Evolutionary conservation across 2,113 vertebrate species (phyloP).

Genomic region (Rostratula benghalensis): DNA sequence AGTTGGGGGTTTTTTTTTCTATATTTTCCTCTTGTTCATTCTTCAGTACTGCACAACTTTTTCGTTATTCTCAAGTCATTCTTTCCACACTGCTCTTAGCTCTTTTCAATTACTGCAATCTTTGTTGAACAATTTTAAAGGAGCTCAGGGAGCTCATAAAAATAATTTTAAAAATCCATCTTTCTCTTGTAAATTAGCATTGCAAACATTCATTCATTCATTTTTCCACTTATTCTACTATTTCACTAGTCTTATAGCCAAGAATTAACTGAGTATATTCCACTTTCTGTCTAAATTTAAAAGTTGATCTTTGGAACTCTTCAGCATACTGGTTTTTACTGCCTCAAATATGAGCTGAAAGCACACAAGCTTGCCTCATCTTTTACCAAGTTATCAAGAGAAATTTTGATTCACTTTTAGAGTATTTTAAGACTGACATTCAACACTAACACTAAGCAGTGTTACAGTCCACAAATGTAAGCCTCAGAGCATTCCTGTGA

Average conservation of each 20-base stretch:
- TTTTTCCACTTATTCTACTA: background rate
- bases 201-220: background rate
- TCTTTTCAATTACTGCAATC: constrained; percentile 2
- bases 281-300: background rate
- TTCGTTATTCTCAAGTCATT: background rate
- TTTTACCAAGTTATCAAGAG: background rate
- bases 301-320: background rate
- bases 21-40: background rate
- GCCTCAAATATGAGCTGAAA: background rate
- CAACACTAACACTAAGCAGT: background rate
- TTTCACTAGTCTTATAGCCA: background rate
- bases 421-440: background rate
- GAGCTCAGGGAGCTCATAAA: background rate
- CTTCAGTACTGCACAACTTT: background rate
- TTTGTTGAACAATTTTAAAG: constrained; percentile 13
- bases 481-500: background rate
- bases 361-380: background rate
- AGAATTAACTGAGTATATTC: background rate
- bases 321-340: background rate
- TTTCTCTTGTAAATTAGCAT: background rate
- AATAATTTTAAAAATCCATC: background rate
- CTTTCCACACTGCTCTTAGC: background rate
- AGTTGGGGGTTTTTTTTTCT: background rate
- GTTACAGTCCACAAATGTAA: background rate
- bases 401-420: background rate